A percentile compares a stretch with the other conserved stretches of the same genome.
phyloP scores from a whole-genome alignment of 2,113 vertebrate genomes.

The Clinocottus analis region DNA sequence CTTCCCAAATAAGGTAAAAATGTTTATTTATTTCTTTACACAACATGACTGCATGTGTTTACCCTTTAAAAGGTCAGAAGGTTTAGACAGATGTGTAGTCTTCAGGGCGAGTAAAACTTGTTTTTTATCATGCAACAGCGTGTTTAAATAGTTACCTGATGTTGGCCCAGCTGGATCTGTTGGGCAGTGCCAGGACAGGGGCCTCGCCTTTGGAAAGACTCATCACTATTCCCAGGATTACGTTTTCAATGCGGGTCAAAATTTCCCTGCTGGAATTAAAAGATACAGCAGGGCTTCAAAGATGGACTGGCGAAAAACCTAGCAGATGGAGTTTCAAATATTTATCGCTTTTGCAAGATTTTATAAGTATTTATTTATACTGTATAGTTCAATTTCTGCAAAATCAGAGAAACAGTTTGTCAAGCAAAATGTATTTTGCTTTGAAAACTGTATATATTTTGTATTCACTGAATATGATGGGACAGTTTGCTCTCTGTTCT shows the following conservation, averaged over 20 bases:
- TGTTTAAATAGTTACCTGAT: constrained; percentile 80
- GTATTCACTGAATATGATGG: neutral
- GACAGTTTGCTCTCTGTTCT: neutral
- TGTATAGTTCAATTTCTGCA: neutral
- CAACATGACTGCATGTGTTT: constrained; percentile 42
- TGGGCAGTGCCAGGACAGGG: constrained; percentile 84
- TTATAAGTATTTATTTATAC: neutral
- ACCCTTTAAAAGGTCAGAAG: constrained; percentile 42
- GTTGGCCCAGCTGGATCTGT: constrained; percentile 89
- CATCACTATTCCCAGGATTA: constrained; percentile 81
- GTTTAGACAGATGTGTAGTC: constrained; percentile 25
- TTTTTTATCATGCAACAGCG: neutral
- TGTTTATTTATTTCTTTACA: constrained; percentile 53
- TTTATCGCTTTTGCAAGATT: neutral
- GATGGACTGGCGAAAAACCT: neutral
- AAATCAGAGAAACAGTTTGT: too few relatives aligned
- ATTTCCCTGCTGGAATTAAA: constrained; percentile 84
- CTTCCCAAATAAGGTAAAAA: constrained; percentile 38
- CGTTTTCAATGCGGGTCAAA: constrained; percentile 88
- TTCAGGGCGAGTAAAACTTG: constrained; percentile 1
- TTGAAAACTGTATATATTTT: neutral
- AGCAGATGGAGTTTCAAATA: neutral
- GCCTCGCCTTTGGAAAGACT: constrained; percentile 86
- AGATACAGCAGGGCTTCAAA: neutral
- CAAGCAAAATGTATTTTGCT: neutral